phyloP scores from a whole-genome alignment of 30 jellyfish, hydroid and myxozoan species.

The Aurelia sp. region DNA sequence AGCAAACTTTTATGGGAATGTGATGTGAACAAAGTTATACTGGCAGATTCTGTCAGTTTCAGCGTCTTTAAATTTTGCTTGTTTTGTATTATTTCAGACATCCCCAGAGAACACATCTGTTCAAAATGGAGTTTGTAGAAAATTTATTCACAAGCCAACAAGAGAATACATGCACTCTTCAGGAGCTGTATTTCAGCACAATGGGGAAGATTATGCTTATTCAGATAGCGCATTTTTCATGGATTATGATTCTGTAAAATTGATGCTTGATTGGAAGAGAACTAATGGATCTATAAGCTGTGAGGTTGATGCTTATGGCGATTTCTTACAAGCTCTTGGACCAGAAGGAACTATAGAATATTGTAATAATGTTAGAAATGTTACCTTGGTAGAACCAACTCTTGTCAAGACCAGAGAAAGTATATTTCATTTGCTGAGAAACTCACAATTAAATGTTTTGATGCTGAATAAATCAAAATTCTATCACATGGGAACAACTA shows the following conservation, averaged over 20 bases:
- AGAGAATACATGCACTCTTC: constrained; percentile 86
- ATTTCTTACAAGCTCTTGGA: constrained; percentile 93
- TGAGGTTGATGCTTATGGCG: constrained; percentile 98
- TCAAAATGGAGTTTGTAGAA: constrained; percentile 60
- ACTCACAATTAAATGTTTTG: constrained; percentile 64
- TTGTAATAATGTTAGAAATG: constrained; percentile 84
- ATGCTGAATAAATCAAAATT: constrained; percentile 85
- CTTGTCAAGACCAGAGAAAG: constrained; percentile 77
- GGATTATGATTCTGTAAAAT: constrained; percentile 60
- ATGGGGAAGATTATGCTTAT: constrained; percentile 80
- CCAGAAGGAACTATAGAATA: constrained; percentile 86
- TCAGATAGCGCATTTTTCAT: constrained; percentile 92
- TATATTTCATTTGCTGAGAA: constrained; percentile 59
- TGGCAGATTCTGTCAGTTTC: neutral
- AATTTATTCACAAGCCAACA: constrained; percentile 89
- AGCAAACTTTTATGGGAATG: too few relatives aligned
- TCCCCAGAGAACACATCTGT: constrained; percentile 25
- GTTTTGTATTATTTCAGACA: constrained; percentile 1
- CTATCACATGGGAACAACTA: constrained; percentile 94
- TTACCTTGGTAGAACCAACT: constrained; percentile 65
- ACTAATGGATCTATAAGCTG: constrained; percentile 55
- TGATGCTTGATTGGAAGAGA: constrained; percentile 73
- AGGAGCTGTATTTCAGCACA: constrained; percentile 83
- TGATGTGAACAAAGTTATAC: too few relatives aligned
- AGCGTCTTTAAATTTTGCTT: neutral